Conservation (phyloP, 2,113 vertebrate genomes). For the Poeciliopsis occidentalis region DNA sequence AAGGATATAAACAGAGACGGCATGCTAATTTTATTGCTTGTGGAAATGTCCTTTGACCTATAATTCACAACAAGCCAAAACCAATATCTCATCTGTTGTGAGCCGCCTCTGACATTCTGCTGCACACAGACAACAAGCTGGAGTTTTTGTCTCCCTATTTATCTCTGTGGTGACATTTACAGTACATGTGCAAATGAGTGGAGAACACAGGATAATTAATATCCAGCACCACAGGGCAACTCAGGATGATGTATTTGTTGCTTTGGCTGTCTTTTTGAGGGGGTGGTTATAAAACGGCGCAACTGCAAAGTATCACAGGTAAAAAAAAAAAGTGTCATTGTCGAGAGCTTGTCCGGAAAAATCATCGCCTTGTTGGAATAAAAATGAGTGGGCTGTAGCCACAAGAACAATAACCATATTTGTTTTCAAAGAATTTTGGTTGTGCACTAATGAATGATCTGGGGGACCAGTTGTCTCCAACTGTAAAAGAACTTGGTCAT, state of each 20-base stretch:
- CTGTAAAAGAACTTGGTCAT: background rate
- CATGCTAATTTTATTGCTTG: conserved; percentile 57
- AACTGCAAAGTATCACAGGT: conserved; percentile 41
- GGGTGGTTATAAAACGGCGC: conserved; percentile 30
- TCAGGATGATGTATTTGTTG: conserved; percentile 67
- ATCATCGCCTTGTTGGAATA: background rate
- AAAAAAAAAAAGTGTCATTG: conserved; percentile 45
- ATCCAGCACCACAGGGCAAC: conserved; percentile 64
- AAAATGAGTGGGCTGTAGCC: background rate
- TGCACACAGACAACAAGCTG: conserved; percentile 63
- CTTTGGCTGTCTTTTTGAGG: conserved; percentile 58
- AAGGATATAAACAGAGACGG: conserved; percentile 51
- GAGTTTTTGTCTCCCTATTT: conserved; percentile 74
- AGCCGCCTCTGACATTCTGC: conserved; percentile 72
- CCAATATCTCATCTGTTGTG: conserved; percentile 75
- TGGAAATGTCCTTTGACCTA: conserved; percentile 56
- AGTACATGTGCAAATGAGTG: conserved; percentile 77
- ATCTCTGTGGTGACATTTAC: conserved; percentile 79
- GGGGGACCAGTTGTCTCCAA: background rate
- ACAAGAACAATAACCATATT: background rate
- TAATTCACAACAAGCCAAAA: conserved; percentile 56
- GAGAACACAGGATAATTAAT: conserved; percentile 74
- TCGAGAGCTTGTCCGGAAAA: conserved; percentile 12
- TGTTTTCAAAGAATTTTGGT: background rate
- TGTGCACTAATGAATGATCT: background rate